Conservation (phyloP, 1,140 invertebrate genomes). For the Odontomachus brunneus region DNA sequence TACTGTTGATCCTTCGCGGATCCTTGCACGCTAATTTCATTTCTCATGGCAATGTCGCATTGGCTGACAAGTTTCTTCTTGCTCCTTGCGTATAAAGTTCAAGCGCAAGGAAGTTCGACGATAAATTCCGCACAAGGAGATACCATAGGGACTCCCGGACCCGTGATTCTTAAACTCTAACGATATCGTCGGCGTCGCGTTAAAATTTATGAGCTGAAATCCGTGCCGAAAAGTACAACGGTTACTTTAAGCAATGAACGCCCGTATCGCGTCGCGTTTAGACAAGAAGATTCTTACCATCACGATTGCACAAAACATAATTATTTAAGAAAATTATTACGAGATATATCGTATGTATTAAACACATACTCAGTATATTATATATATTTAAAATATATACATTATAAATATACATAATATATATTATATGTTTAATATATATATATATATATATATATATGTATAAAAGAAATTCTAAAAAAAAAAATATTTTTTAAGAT, state of each 20-base stretch:
- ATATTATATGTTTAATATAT: no score
- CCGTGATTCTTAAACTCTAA: slow-evolving; percentile 56
- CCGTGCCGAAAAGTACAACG: slow-evolving; percentile 45
- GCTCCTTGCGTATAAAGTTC: slow-evolving; percentile 49
- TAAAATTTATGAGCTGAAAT: slow-evolving; percentile 52
- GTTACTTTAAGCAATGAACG: slow-evolving; percentile 28
- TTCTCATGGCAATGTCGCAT: slow-evolving; percentile 33
- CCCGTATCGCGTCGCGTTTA: slow-evolving; percentile 20
- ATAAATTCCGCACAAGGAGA: slow-evolving; percentile 52
- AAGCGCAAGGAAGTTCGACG: slow-evolving; percentile 39
- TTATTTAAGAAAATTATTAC: not conserved
- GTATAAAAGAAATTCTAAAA: no score
- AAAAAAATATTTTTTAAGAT: no score
- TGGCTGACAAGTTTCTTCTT: slow-evolving; percentile 44
- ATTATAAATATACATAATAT: no score
- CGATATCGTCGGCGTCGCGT: slow-evolving; percentile 54
- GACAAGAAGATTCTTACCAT: slow-evolving; percentile 30
- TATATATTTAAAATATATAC: no score
- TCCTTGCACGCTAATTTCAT: slow-evolving; percentile 45
- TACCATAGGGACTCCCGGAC: slow-evolving; percentile 29
- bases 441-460: no score
- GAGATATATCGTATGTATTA: not conserved
- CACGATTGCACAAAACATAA: not conserved
- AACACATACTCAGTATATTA: not conserved
- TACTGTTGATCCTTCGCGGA: slow-evolving; percentile 15